Evolutionary conservation across 2,113 vertebrate genomes (phyloP).

Genomic region (Gallinago media): DNA sequence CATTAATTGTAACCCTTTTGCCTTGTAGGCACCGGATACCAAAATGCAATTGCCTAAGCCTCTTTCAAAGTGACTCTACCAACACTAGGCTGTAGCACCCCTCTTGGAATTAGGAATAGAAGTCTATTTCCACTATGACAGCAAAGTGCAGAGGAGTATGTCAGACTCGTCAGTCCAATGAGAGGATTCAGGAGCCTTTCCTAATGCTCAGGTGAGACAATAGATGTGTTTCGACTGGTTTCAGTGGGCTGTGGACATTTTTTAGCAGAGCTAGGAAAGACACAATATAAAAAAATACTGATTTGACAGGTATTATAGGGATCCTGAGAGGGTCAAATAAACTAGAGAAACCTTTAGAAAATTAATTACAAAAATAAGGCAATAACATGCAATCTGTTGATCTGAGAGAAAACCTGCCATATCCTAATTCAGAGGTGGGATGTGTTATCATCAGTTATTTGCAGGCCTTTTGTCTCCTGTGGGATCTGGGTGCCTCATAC

Average conservation of each 20-base stretch:
- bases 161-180: not conserved
- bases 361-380: not conserved
- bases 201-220: not conserved
- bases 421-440: not conserved
- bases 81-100: not conserved
- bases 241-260: not conserved
- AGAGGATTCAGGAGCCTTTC: not conserved
- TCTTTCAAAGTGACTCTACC: not conserved
- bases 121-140: not conserved
- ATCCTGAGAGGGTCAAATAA: not conserved
- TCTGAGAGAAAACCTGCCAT: not conserved
- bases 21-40: not conserved
- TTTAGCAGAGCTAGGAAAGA: not conserved
- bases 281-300: not conserved
- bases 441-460: not conserved
- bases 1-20: not conserved
- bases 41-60: not conserved
- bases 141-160: not conserved
- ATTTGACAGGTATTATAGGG: not conserved
- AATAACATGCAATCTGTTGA: not conserved
- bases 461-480: not conserved
- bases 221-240: not conserved
- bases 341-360: not conserved
- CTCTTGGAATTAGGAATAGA: not conserved
- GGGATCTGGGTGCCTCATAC: not conserved